Evolutionary conservation across 2,113 vertebrate genomes (phyloP).

Genomic region (Takifugu bimaculatus): DNA sequence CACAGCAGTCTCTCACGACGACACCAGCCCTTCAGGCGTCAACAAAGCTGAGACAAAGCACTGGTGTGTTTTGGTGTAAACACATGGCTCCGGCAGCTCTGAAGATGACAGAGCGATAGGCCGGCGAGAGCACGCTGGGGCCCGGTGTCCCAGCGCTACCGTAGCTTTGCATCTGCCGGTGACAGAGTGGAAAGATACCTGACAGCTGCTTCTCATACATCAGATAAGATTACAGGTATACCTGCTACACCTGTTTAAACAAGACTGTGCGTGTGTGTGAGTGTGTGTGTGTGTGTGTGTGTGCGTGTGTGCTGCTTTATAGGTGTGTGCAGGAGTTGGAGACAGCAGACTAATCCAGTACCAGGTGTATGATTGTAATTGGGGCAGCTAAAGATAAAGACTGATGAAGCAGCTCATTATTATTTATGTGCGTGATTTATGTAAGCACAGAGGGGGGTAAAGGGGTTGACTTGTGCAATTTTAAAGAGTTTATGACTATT

Average conservation of each 20-base stretch:
- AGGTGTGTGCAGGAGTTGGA: constrained; percentile 19
- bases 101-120: constrained; percentile 45
- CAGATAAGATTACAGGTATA: constrained; percentile 66
- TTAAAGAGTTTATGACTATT: constrained; percentile 31
- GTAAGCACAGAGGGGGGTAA: constrained; percentile 24
- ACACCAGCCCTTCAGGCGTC: constrained; percentile 56
- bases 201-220: constrained; percentile 66
- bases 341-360: constrained; percentile 49
- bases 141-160: constrained; percentile 2
- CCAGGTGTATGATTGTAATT: constrained; percentile 54
- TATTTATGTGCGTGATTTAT: constrained; percentile 60
- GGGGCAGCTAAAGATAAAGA: constrained; percentile 50
- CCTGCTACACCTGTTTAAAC: constrained; percentile 64
- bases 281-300: neutral
- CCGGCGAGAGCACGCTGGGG: constrained; percentile 10
- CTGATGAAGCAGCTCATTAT: constrained; percentile 54
- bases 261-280: constrained; percentile 3
- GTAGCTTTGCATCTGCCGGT: constrained; percentile 31
- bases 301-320: constrained; percentile 5
- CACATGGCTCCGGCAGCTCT: constrained; percentile 44
- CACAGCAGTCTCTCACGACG: constrained; percentile 48
- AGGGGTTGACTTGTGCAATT: constrained; percentile 31
- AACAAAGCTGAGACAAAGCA: constrained; percentile 53
- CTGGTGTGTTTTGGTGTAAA: constrained; percentile 62
- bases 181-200: constrained; percentile 50